These are phyloP conservation scores for Habropoda laboriosa DNA, from an alignment of 1,140 invertebrate genomes.

Conservation along the genomic window DNA sequence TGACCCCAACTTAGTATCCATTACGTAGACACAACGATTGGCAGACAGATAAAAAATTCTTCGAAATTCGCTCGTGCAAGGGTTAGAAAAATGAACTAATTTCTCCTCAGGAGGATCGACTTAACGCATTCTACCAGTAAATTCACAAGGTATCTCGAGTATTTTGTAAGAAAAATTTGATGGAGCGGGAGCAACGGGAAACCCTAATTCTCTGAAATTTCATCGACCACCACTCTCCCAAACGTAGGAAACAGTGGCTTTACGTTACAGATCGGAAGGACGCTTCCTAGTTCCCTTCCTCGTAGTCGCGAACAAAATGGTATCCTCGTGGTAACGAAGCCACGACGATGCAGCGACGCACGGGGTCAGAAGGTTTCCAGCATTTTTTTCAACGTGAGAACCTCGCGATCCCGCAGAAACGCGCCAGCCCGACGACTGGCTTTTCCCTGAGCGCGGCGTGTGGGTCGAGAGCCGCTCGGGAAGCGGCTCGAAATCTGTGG, in stretches of 20 bases:
- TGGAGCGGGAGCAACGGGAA: neutral
- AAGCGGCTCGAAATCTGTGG: neutral
- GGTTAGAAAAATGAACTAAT: too few relatives aligned
- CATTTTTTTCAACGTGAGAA: constrained; percentile 41
- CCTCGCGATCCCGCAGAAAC: constrained; percentile 22
- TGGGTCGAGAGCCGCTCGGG: too few relatives aligned
- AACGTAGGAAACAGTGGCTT: constrained; percentile 13
- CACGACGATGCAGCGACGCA: constrained; percentile 7
- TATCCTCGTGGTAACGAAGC: constrained; percentile 58
- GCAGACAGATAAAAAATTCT: too few relatives aligned
- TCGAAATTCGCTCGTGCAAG: too few relatives aligned
- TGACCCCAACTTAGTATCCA: too few relatives aligned
- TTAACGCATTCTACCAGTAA: too few relatives aligned
- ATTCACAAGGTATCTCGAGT: too few relatives aligned
- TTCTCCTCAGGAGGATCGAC: too few relatives aligned
- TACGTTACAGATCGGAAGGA: constrained; percentile 29
- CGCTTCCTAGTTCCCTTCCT: constrained; percentile 31
- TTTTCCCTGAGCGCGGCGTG: neutral
- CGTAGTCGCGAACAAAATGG: constrained; percentile 45
- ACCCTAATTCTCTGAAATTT: neutral
- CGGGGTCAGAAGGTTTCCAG: constrained; percentile 31
- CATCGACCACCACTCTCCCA: neutral
- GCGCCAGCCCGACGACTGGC: too few relatives aligned
- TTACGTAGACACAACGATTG: too few relatives aligned
- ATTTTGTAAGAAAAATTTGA: too few relatives aligned